Evolutionary conservation across 2,113 vertebrate genomes (phyloP), one percentile per base, ranked within the genome.

Genomic region (Aphelocoma coerulescens): DNA sequence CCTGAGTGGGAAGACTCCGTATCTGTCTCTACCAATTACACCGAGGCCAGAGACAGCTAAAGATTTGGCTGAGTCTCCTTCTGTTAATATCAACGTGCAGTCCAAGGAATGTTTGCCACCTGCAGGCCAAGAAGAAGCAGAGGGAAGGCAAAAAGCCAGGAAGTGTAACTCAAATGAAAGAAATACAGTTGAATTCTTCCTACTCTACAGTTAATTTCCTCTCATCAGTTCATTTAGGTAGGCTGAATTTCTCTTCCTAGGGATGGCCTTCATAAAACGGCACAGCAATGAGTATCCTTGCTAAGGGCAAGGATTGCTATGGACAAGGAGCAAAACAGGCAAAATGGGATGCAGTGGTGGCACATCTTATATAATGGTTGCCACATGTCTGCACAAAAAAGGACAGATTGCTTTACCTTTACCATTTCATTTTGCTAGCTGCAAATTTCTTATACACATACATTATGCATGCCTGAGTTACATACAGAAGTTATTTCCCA

Each of bases 51-150:
- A 99, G 39, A 99, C 99, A 6, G 99, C 99, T 97, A 99, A 96
- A 43, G 99, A 99, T 97, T 99, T 99, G 94, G 99, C 99, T 3
- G 99, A 99, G 96, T 99, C 99, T 90, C 99, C 99, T 96, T 99
- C 99, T 43, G 99, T 99, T 88, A 99, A 97, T 98, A 99, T 99
- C 83, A 99, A 97, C 0, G 99, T 99, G 97, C 99, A 99, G 24
- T 99, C 99, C 76, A 99, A 98, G 27, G 99, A 99, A 98, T 99
- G 99, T 95, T 99, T 99, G 48, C 99, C 99, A 96, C 99, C 99
- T 99, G 68, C 35, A 93, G 48, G 88, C 52, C 89, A 81, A 75
- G 72, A 80, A 88, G 30, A 66, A 86, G 57, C 49, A 92, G 48
- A 71, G 55, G 12, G 33, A 46, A 92, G 39, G 32, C 3, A 92